These are phyloP conservation scores for Drosophila dives DNA, from an alignment of 2,888 invertebrate species.

Conservation along the genomic window DNA sequence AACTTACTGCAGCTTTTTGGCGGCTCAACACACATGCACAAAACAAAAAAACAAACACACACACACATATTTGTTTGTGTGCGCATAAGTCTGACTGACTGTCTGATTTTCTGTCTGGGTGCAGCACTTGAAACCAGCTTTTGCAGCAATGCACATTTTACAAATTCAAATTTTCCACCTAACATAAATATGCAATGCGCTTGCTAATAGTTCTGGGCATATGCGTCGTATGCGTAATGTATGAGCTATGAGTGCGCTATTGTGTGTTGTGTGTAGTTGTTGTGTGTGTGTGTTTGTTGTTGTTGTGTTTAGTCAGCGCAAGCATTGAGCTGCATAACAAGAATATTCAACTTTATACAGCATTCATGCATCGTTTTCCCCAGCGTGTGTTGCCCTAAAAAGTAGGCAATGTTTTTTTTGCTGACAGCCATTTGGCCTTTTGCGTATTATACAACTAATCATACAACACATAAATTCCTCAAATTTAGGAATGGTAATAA, in stretches of 20 bases:
- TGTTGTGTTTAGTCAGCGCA: background rate
- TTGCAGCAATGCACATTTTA: slow-evolving; percentile 42
- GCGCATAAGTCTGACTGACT: slow-evolving; percentile 12
- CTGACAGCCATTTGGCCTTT: background rate
- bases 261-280: slow-evolving; percentile 5
- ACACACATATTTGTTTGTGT: slow-evolving; percentile 10
- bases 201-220: slow-evolving; percentile 70
- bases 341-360: slow-evolving; percentile 19
- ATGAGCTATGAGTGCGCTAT: slow-evolving; percentile 45
- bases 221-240: slow-evolving; percentile 66
- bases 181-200: slow-evolving; percentile 70
- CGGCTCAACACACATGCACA: slow-evolving; percentile 6
- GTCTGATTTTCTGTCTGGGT: slow-evolving; percentile 13
- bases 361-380: slow-evolving; percentile 9
- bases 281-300: background rate
- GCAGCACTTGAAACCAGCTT: background rate
- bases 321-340: slow-evolving; percentile 27
- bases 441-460: background rate
- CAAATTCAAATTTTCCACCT: slow-evolving; percentile 46
- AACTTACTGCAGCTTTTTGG: slow-evolving; percentile 53
- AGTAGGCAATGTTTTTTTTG: slow-evolving; percentile 45
- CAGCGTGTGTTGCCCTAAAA: slow-evolving; percentile 25
- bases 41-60: background rate
- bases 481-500: background rate
- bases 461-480: background rate